phyloP scores from a whole-genome alignment of 2,113 vertebrate species.

The Vanacampus margaritifer region DNA sequence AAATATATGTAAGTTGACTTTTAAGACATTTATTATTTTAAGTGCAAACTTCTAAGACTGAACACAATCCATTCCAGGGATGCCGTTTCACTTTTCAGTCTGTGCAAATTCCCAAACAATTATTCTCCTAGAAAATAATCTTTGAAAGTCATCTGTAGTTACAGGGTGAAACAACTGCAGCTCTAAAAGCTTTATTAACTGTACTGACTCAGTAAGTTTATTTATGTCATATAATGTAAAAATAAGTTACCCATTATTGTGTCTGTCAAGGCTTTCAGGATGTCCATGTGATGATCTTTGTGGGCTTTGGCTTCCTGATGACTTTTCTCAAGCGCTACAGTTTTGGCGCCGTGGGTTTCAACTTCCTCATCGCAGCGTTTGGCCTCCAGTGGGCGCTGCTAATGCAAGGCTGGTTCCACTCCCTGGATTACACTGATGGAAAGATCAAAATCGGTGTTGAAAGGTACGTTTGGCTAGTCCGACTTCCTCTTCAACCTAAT shows the following conservation, averaged over 20 bases:
- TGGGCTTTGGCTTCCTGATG: slow-evolving; percentile 98
- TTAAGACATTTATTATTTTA: too few species aligned
- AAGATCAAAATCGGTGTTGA: slow-evolving; percentile 85
- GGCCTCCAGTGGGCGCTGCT: slow-evolving; percentile 94
- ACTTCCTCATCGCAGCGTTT: slow-evolving; percentile 92
- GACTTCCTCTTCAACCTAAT: neutral
- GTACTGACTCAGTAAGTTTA: neutral
- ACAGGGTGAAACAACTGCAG: neutral
- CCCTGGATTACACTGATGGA: slow-evolving; percentile 64
- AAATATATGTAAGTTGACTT: too few species aligned
- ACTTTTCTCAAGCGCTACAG: slow-evolving; percentile 92
- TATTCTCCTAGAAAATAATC: too few species aligned
- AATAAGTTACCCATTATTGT: neutral
- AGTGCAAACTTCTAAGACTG: too few species aligned
- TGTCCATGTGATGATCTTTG: slow-evolving; percentile 97
- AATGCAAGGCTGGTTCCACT: slow-evolving; percentile 94
- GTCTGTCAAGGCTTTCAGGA: slow-evolving; percentile 87
- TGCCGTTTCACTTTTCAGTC: too few species aligned
- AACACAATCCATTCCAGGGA: neutral
- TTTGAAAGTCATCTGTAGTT: too few species aligned
- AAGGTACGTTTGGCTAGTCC: slow-evolving; percentile 73
- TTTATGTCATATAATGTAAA: neutral
- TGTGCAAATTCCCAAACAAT: too few species aligned
- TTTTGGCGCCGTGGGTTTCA: slow-evolving; percentile 89
- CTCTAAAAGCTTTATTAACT: neutral